These are phyloP conservation scores for Hapalemur alaotrensis DNA, from an alignment of 2,797 vertebrate species.

Conservation along the genomic window DNA sequence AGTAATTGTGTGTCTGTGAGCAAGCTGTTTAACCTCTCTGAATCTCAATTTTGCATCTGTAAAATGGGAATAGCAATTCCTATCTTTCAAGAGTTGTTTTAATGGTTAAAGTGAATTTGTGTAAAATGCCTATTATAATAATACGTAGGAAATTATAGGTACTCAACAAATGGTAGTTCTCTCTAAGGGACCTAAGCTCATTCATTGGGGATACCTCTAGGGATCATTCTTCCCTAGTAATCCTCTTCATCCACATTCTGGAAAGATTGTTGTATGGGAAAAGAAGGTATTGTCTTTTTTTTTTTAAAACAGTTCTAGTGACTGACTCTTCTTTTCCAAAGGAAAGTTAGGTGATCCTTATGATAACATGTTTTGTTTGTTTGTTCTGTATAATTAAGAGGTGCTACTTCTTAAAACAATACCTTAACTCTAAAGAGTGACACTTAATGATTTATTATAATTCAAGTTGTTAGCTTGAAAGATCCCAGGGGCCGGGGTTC, in stretches of 20 bases:
- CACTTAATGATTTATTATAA: constrained; percentile 29
- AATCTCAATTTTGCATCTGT: constrained; percentile 25
- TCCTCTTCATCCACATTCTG: constrained; percentile 15
- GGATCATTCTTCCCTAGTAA: background rate
- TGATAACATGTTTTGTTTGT: constrained; percentile 1
- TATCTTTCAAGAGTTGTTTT: background rate
- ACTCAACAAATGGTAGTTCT: background rate
- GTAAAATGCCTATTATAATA: constrained; percentile 14
- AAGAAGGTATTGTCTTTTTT: constrained; percentile 32
- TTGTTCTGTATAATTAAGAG: constrained; percentile 27
- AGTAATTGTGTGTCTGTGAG: background rate
- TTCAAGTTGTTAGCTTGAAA: constrained; percentile 21
- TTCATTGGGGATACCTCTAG: background rate
- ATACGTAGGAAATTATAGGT: background rate
- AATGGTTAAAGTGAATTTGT: constrained; percentile 21
- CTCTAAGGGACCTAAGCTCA: background rate
- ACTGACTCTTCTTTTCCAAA: constrained; percentile 22
- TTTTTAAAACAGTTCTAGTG: background rate
- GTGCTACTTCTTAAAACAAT: constrained; percentile 31
- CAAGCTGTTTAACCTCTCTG: constrained; percentile 27
- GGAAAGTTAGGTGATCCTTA: constrained; percentile 36
- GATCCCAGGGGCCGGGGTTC: background rate
- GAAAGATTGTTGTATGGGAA: background rate
- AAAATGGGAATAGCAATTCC: background rate
- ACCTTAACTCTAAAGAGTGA: constrained; percentile 1